Conservation (phyloP, 2,797 vertebrate species). For the Spinus olivaceus region DNA sequence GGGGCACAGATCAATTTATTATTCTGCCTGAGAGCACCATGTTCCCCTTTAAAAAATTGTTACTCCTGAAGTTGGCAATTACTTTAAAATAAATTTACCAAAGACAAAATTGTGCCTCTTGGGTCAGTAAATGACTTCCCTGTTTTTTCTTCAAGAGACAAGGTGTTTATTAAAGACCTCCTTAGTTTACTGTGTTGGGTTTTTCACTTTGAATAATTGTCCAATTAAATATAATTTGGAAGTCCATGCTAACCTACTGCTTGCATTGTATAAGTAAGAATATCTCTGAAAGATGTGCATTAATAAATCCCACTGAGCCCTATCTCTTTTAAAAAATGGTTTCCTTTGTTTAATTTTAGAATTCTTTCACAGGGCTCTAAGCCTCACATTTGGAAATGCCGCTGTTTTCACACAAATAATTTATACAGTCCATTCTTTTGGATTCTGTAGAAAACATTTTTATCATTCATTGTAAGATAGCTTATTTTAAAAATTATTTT, state of each 20-base stretch:
- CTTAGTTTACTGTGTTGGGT: constrained; percentile 94
- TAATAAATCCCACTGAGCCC: constrained; percentile 99
- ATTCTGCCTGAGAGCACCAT: constrained; percentile 80
- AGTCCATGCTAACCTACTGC: constrained; percentile 90
- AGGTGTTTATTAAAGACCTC: constrained; percentile 98
- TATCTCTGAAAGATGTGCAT: constrained; percentile 87
- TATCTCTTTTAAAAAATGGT: constrained; percentile 84
- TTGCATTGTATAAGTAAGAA: constrained; percentile 88
- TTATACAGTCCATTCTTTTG: constrained; percentile 55
- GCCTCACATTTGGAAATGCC: constrained; percentile 66
- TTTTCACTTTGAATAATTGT: constrained; percentile 99
- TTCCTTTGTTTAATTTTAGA: constrained; percentile 90
- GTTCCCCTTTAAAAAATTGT: constrained; percentile 90
- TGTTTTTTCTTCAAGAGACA: constrained; percentile 99
- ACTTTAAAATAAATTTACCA: constrained; percentile 99
- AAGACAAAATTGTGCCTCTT: constrained; percentile 95
- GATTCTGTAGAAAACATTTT: constrained; percentile 47
- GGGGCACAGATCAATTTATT: constrained; percentile 85
- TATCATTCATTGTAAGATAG: constrained; percentile 38
- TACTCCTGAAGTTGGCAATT: constrained; percentile 90
- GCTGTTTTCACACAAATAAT: constrained; percentile 72
- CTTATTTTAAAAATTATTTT: not conserved
- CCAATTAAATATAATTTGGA: constrained; percentile 99
- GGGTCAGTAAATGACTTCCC: constrained; percentile 97
- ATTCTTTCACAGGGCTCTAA: constrained; percentile 74